These are phyloP conservation scores for Amorpha juglandis DNA, from an alignment of 2,888 invertebrate species.

Conservation along the genomic window DNA sequence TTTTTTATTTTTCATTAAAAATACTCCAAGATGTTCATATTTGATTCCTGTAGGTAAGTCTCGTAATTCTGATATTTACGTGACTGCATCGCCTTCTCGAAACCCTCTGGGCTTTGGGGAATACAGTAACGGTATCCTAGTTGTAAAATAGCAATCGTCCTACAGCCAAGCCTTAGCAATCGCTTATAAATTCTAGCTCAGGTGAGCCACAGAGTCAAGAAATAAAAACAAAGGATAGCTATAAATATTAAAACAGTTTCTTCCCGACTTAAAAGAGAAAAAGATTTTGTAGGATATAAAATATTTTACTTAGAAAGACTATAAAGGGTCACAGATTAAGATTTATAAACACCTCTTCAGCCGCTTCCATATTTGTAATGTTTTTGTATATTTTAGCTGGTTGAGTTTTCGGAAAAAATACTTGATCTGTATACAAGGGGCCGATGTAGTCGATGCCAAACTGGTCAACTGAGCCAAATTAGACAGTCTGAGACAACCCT, in stretches of 20 bases:
- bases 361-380: no score
- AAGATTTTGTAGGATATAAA: not conserved
- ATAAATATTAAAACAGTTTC: slow-evolving; percentile 7
- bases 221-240: slow-evolving; percentile 12
- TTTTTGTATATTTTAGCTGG: no score
- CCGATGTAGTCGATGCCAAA: no score
- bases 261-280: not conserved
- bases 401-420: no score
- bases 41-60: not conserved
- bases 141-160: slow-evolving; percentile 25
- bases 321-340: no score
- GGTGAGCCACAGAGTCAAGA: slow-evolving; percentile 7
- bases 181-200: slow-evolving; percentile 9
- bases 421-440: no score
- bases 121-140: not conserved
- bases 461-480: no score
- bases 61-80: not conserved
- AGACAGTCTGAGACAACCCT: no score
- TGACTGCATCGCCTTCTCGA: slow-evolving; percentile 1
- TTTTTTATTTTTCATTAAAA: not conserved
- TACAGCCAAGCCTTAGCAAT: not conserved
- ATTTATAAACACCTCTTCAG: no score
- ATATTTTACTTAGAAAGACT: not conserved
- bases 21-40: not conserved
- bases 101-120: slow-evolving; percentile 5